A percentile compares a stretch with the other conserved stretches of the same genome.
Conservation (phyloP, 2,888 invertebrate genomes). For the Calliphora vomitoria region DNA sequence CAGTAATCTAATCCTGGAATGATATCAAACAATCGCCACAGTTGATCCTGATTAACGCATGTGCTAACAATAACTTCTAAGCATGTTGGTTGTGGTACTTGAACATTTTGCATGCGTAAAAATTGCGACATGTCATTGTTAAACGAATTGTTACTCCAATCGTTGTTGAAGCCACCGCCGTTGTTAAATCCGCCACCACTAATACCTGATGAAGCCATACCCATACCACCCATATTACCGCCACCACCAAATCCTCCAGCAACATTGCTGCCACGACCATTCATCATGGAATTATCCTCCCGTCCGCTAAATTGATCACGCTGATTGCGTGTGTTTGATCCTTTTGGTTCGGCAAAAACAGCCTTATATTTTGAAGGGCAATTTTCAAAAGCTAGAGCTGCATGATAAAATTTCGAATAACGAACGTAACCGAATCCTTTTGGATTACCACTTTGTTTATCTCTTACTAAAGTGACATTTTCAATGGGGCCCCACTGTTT, state of each 20-base stretch:
- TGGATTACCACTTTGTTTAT: conserved; percentile 90
- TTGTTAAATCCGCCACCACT: conserved; percentile 78
- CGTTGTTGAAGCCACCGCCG: conserved; percentile 80
- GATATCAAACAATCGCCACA: conserved; percentile 94
- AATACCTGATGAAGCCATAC: conserved; percentile 70
- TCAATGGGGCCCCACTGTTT: conserved; percentile 92
- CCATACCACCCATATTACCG: conserved; percentile 80
- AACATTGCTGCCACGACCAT: conserved; percentile 74
- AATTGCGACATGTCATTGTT: conserved; percentile 81
- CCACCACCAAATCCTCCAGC: conserved; percentile 80
- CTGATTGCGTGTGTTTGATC: conserved; percentile 82
- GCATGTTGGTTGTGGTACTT: conserved; percentile 85
- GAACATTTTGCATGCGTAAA: conserved; percentile 82
- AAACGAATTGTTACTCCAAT: conserved; percentile 78
- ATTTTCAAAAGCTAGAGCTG: conserved; percentile 94
- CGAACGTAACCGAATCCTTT: conserved; percentile 96
- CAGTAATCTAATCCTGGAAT: conserved; percentile 91
- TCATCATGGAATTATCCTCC: conserved; percentile 77
- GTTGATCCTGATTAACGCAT: conserved; percentile 88
- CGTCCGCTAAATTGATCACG: conserved; percentile 81
- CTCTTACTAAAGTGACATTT: conserved; percentile 90
- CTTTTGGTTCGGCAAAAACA: conserved; percentile 94
- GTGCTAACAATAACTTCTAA: conserved; percentile 91
- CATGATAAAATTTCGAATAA: conserved; percentile 91
- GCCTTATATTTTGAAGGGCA: conserved; percentile 93